These are phyloP conservation scores for Lamprotornis superbus DNA, from an alignment of 2,113 vertebrate species.

Conservation along the genomic window DNA sequence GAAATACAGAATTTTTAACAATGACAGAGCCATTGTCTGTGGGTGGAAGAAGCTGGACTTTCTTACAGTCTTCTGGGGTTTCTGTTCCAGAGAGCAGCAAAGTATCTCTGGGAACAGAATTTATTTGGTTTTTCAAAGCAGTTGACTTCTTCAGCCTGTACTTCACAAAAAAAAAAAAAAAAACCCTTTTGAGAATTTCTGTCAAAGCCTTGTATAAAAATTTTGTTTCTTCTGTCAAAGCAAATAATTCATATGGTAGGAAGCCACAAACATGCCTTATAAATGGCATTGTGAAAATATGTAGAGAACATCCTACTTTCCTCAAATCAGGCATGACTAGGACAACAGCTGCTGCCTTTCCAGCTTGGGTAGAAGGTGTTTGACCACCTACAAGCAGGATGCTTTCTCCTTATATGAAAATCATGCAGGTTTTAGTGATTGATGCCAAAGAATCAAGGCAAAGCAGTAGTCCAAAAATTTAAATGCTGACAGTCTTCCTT, in stretches of 20 bases:
- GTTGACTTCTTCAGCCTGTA: not conserved
- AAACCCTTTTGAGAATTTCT: not conserved
- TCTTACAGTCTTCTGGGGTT: not conserved
- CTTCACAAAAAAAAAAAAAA: not conserved
- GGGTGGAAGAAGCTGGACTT: not conserved
- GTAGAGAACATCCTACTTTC: conserved; percentile 69
- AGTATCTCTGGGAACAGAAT: not conserved
- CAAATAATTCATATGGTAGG: conserved; percentile 9
- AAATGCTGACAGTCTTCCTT: conserved; percentile 53
- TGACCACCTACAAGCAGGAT: conserved; percentile 76
- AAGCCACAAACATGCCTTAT: conserved; percentile 51
- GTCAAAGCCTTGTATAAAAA: conserved; percentile 26
- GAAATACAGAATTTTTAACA: not conserved
- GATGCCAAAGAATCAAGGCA: conserved; percentile 51
- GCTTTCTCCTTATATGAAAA: conserved; percentile 57
- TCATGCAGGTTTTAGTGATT: conserved; percentile 20
- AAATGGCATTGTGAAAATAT: conserved; percentile 69
- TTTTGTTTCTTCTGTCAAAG: conserved; percentile 58
- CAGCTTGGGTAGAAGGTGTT: conserved; percentile 72
- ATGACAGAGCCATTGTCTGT: not conserved
- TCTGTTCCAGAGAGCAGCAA: not conserved
- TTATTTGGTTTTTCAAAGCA: not conserved
- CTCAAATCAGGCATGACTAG: conserved; percentile 59
- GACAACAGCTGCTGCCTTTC: conserved; percentile 76
- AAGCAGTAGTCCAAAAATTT: conserved; percentile 53